Base-by-base conservation (phyloP, 2,888 invertebrate species). In the Ichneumoninae sp. region DNA sequence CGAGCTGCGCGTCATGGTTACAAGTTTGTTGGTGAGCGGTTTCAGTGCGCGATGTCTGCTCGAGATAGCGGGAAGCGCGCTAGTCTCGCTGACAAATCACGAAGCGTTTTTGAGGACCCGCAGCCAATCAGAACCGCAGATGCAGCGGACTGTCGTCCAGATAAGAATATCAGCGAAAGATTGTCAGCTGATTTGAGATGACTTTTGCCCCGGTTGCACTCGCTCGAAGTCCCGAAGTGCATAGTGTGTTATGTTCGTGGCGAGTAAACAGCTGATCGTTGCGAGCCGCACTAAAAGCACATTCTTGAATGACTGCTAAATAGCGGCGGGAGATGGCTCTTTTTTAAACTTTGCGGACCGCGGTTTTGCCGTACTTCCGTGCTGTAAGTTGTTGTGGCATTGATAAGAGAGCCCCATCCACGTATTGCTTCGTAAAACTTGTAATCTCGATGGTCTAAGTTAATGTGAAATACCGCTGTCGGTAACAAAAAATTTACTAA, bases 201-300 rank as follows among this genome's bases (percentile, higher is more conserved):
- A 60, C 60, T 60, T 30, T 60, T n/a, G 26, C 52, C 52, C 52
- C 52, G 52, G 52, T 60, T 33, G 13, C 13, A 60, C 16, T 60
- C 16, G 26, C 13, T 1, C 16, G 26, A 60, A 30, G 22, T 60
- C 63, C 30, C 13, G 7, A 6, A 63, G 33, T 63, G 63, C 30
- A 63, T 16, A 16, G 16, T 63, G n/a, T 30, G 26, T 10, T 4
- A 33, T 63, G 7, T 63, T 6, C n/a, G 33, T 1, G 30, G 6
- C 30, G 30, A 33, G 33, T n/a, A 26, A 63, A 63, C 63, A 63
- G 63, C 63, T 63, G 63, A 33, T 63, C 30, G 30, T 63, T 33
- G 33, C 26, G 6, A 7, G n/a, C 6, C 1, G n/a, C 33, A 6
- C 16, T 30, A 33, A 16, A 26, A 63, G n/a, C 63, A 33, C n/a